These are phyloP conservation scores for Hylyphantes graminicola DNA, from an alignment of 1,140 invertebrate species.

Conservation along the genomic window DNA sequence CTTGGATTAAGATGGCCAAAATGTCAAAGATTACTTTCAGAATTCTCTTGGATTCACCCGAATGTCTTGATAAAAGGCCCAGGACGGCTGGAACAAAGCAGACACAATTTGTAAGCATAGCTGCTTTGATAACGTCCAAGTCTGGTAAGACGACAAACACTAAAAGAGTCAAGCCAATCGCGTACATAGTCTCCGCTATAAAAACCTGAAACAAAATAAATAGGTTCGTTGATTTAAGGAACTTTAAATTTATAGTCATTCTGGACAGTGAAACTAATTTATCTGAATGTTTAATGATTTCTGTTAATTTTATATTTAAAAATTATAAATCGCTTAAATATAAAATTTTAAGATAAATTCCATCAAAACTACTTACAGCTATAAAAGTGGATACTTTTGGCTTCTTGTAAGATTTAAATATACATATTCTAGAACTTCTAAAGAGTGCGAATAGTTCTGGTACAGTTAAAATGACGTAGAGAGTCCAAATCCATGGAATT, in stretches of 20 bases:
- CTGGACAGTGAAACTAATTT: neutral
- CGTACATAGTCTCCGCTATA: constrained; percentile 67
- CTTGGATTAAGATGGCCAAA: constrained; percentile 70
- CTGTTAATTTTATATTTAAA: neutral
- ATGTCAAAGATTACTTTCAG: constrained; percentile 65
- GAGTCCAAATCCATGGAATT: constrained; percentile 92
- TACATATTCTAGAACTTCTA: constrained; percentile 85
- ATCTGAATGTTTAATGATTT: neutral
- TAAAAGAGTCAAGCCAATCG: constrained; percentile 67
- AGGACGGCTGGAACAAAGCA: constrained; percentile 67
- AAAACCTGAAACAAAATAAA: constrained; percentile 62
- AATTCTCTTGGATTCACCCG: constrained; percentile 53
- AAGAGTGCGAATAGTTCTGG: constrained; percentile 90
- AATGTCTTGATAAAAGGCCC: constrained; percentile 61
- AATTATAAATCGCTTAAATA: neutral
- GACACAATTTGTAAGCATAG: constrained; percentile 67
- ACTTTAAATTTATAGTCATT: neutral
- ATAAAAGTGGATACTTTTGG: constrained; percentile 61
- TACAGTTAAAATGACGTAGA: constrained; percentile 85
- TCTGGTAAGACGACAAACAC: constrained; percentile 69
- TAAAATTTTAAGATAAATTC: neutral
- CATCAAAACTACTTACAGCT: constrained; percentile 60
- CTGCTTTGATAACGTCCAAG: constrained; percentile 68
- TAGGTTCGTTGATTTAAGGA: neutral
- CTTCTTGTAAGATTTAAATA: constrained; percentile 77